Evolutionary conservation across 1,140 invertebrate species (phyloP).

Genomic region (Drosophila chauvacae): DNA sequence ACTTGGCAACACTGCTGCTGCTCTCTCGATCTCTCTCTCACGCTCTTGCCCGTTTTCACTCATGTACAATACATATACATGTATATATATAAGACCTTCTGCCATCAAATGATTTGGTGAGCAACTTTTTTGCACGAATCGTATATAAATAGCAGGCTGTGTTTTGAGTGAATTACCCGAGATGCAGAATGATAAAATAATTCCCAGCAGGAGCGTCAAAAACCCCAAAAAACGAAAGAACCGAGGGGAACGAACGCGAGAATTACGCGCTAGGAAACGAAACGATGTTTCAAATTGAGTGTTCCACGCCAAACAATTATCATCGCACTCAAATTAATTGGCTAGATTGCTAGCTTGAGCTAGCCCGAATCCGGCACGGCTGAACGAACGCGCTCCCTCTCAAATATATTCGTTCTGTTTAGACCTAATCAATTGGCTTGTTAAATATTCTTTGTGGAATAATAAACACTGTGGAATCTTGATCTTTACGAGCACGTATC

Average conservation of each 20-base stretch:
- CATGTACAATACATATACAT: not conserved
- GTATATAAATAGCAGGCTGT: constrained; percentile 27
- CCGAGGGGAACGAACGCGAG: constrained; percentile 22
- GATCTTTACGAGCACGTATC: constrained; percentile 24
- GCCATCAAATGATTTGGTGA: constrained; percentile 35
- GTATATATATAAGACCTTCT: constrained; percentile 20
- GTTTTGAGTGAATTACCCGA: constrained; percentile 41
- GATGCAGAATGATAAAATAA: constrained; percentile 18
- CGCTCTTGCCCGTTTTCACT: constrained; percentile 21
- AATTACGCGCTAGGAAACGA: constrained; percentile 21
- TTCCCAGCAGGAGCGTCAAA: constrained; percentile 16
- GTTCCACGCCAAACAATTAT: constrained; percentile 42
- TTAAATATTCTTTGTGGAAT: constrained; percentile 5
- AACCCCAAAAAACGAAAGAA: not conserved
- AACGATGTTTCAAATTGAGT: constrained; percentile 25
- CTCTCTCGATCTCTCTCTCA: constrained; percentile 33
- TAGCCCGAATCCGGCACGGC: not conserved
- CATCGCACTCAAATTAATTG: constrained; percentile 24
- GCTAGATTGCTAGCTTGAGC: constrained; percentile 32
- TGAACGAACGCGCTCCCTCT: constrained; percentile 2
- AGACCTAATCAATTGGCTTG: constrained; percentile 29
- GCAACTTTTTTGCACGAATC: constrained; percentile 30
- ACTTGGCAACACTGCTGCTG: constrained; percentile 3
- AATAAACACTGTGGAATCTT: constrained; percentile 17
- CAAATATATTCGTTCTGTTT: constrained; percentile 30